Conservation (phyloP, 2,797 vertebrate species). For the Arrhamphus sclerolepis region DNA sequence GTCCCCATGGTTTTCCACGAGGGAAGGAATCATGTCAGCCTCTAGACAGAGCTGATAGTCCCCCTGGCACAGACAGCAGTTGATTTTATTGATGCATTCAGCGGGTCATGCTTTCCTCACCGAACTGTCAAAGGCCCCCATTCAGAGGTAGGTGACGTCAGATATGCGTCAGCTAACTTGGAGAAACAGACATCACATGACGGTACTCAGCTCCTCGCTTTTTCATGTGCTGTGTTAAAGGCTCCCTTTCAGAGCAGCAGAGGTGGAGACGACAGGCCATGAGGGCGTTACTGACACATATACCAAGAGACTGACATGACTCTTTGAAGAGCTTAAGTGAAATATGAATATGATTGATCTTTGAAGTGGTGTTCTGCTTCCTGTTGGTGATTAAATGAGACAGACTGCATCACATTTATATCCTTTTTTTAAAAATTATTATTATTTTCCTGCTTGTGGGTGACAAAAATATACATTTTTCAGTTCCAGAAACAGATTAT, state of each 20-base stretch:
- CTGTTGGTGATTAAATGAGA: constrained; percentile 2
- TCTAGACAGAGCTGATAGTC: constrained; percentile 26
- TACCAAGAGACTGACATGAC: background rate
- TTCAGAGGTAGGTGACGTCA: constrained; percentile 70
- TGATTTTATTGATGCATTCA: constrained; percentile 54
- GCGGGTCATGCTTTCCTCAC: constrained; percentile 2
- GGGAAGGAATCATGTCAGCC: constrained; percentile 9
- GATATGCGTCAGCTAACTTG: constrained; percentile 71
- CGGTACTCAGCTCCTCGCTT: constrained; percentile 46
- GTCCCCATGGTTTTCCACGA: constrained; percentile 10
- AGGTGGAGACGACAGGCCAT: constrained; percentile 1
- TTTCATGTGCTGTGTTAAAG: constrained; percentile 66
- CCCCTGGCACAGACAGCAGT: constrained; percentile 30
- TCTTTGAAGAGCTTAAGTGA: constrained; percentile 29
- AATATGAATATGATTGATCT: constrained; percentile 6
- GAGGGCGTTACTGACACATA: constrained; percentile 24
- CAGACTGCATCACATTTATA: background rate
- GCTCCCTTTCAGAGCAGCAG: constrained; percentile 35
- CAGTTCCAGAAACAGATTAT: constrained; percentile 11
- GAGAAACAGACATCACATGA: constrained; percentile 75
- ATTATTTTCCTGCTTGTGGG: background rate
- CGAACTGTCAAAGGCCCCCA: constrained; percentile 63
- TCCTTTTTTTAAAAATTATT: no score
- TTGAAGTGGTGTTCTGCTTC: background rate
- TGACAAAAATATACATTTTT: background rate